Conservation (phyloP, 2,797 vertebrate species). For the Pipistrellus pipistrellus region DNA sequence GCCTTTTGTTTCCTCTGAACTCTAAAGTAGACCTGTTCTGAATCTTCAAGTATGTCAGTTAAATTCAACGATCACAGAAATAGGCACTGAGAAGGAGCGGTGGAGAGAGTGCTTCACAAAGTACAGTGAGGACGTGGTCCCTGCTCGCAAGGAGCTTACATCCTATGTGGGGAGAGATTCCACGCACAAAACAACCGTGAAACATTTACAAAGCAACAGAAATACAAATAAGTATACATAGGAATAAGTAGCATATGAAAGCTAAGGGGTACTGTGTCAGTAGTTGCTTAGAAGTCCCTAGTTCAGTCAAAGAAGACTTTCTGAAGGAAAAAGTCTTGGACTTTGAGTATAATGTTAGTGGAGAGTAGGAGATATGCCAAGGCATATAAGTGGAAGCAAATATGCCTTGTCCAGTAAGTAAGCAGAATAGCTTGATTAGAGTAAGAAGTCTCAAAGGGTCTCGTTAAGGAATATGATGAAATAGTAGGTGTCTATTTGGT, state of each 20-base stretch:
- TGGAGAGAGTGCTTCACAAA: conserved; percentile 25
- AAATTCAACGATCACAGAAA: conserved; percentile 60
- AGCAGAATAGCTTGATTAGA: conserved; percentile 69
- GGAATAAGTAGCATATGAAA: conserved; percentile 63
- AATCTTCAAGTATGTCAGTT: conserved; percentile 64
- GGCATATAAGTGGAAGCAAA: conserved; percentile 47
- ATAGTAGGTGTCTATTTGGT: no score
- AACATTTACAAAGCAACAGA: conserved; percentile 72
- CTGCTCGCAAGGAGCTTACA: conserved; percentile 73
- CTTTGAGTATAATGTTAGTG: conserved; percentile 51
- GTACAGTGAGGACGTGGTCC: conserved; percentile 18
- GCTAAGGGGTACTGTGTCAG: conserved; percentile 55
- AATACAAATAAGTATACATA: conserved; percentile 76
- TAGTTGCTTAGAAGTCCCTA: conserved; percentile 41
- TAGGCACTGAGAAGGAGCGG: conserved; percentile 30
- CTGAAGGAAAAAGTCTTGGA: not conserved
- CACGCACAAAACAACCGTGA: conserved; percentile 44
- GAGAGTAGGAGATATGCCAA: conserved; percentile 39
- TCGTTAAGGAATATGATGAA: conserved; percentile 50
- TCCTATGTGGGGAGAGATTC: conserved; percentile 7
- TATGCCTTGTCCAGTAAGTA: conserved; percentile 35
- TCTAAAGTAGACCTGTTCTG: conserved; percentile 59
- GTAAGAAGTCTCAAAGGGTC: conserved; percentile 43
- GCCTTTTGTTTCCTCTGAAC: conserved; percentile 66
- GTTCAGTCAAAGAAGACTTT: not conserved